These are phyloP conservation scores for Ganaspis brasiliensis DNA, from an alignment of 2,888 invertebrate genomes.

Conservation along the genomic window DNA sequence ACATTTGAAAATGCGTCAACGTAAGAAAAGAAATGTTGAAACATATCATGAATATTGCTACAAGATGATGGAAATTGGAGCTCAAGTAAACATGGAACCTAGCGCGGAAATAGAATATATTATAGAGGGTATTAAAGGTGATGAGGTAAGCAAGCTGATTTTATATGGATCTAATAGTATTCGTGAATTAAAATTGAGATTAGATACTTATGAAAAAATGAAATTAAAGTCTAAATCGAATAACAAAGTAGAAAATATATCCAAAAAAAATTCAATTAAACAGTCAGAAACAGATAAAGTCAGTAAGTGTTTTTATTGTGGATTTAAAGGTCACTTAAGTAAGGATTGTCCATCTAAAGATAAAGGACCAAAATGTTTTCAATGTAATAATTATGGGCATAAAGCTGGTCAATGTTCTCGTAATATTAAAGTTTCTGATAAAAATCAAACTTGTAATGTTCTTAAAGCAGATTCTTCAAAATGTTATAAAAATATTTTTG, in stretches of 20 bases:
- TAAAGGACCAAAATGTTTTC: slow-evolving; percentile 5
- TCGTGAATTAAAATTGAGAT: slow-evolving; percentile 52
- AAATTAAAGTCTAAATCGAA: slow-evolving; percentile 5
- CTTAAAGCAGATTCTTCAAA: slow-evolving; percentile 19
- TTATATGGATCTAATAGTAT: slow-evolving; percentile 52
- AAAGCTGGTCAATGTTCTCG: slow-evolving; percentile 9
- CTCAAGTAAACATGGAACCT: slow-evolving; percentile 51
- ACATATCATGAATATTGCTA: too few relatives aligned
- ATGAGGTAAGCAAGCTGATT: slow-evolving; percentile 48
- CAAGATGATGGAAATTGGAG: slow-evolving; percentile 53
- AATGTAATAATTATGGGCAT: slow-evolving; percentile 42
- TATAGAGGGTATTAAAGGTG: too few relatives aligned
- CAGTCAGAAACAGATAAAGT: background rate
- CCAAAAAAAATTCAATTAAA: background rate
- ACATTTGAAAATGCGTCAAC: slow-evolving; percentile 41
- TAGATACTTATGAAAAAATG: slow-evolving; percentile 48
- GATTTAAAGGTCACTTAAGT: background rate
- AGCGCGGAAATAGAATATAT: slow-evolving; percentile 52
- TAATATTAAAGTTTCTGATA: background rate
- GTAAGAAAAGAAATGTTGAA: slow-evolving; percentile 47
- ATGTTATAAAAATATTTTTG: slow-evolving; percentile 44
- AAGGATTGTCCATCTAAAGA: background rate
- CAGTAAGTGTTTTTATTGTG: background rate
- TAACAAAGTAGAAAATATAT: background rate
- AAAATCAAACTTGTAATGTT: slow-evolving; percentile 36